Evolutionary conservation across 2,888 invertebrate genomes (phyloP).

Genomic region (Pseudolycoriella hygida): DNA sequence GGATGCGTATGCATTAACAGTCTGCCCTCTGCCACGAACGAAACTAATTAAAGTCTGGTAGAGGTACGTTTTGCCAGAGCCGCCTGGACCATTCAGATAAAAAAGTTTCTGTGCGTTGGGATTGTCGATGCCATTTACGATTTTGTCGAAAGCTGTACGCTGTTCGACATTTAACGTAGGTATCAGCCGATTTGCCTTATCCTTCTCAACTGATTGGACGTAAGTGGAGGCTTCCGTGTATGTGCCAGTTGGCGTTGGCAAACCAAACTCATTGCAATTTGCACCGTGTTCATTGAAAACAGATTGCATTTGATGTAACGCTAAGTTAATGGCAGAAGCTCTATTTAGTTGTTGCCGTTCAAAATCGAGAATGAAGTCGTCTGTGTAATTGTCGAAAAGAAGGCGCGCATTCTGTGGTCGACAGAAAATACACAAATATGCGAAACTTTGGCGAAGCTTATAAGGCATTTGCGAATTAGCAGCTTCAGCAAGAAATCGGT

Average conservation of each 20-base stretch:
- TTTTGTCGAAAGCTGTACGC: background rate
- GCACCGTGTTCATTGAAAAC: background rate
- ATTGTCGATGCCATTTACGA: background rate
- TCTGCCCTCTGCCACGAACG: background rate
- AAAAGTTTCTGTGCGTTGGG: background rate
- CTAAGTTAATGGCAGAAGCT: conserved; percentile 7
- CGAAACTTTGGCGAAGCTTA: conserved; percentile 4
- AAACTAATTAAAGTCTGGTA: background rate
- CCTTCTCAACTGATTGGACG: background rate
- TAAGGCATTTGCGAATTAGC: conserved; percentile 11
- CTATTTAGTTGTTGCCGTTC: background rate
- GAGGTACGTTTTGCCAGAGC: background rate
- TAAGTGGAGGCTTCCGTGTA: background rate
- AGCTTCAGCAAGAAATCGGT: conserved; percentile 9
- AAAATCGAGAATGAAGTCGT: conserved; percentile 6
- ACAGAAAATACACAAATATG: conserved; percentile 2
- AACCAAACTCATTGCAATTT: background rate
- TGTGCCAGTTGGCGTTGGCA: background rate
- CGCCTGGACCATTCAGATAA: background rate
- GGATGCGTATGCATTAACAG: too few species aligned
- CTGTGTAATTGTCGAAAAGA: conserved; percentile 2
- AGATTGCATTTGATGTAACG: conserved; percentile 7
- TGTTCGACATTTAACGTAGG: background rate
- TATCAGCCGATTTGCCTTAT: background rate
- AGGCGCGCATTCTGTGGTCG: background rate